phyloP scores from a whole-genome alignment of 1,140 invertebrate genomes.

The Rhizoglyphus robini region DNA sequence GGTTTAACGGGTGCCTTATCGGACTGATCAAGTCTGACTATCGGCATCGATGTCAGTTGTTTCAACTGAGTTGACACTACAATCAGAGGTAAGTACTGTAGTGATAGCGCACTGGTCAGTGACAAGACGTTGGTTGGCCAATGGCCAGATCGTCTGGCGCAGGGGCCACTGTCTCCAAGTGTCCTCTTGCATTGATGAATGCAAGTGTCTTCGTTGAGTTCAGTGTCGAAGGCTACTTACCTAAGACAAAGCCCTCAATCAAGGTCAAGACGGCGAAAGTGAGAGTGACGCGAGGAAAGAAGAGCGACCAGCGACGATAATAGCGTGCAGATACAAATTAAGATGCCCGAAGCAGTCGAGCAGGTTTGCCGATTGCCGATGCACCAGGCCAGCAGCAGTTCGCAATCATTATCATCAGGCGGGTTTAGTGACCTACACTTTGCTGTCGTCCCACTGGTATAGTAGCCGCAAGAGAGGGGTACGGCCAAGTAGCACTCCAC shows the following conservation, averaged over 20 bases:
- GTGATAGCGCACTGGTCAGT: too few relatives aligned
- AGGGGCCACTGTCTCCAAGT: too few relatives aligned
- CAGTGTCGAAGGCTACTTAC: too few relatives aligned
- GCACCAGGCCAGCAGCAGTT: background rate
- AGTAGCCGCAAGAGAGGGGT: background rate
- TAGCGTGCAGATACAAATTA: background rate
- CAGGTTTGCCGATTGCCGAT: background rate
- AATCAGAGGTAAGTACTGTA: too few relatives aligned
- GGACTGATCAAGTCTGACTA: too few relatives aligned
- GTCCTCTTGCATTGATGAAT: too few relatives aligned
- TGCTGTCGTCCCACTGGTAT: background rate
- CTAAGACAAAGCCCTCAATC: constrained; percentile 11
- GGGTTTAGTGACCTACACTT: background rate
- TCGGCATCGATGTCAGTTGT: too few relatives aligned
- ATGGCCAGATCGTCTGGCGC: too few relatives aligned
- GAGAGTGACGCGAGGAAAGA: background rate
- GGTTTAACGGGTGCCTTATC: too few relatives aligned
- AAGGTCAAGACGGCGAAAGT: constrained; percentile 14
- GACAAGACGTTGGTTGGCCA: too few relatives aligned
- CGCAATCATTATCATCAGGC: background rate
- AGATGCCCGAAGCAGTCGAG: background rate
- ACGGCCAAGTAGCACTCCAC: background rate
- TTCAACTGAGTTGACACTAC: too few relatives aligned
- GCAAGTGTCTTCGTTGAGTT: too few relatives aligned
- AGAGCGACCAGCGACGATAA: background rate